These are phyloP conservation scores for Psilanteris sp. DNA, from an alignment of 1,140 invertebrate genomes.

Conservation along the genomic window DNA sequence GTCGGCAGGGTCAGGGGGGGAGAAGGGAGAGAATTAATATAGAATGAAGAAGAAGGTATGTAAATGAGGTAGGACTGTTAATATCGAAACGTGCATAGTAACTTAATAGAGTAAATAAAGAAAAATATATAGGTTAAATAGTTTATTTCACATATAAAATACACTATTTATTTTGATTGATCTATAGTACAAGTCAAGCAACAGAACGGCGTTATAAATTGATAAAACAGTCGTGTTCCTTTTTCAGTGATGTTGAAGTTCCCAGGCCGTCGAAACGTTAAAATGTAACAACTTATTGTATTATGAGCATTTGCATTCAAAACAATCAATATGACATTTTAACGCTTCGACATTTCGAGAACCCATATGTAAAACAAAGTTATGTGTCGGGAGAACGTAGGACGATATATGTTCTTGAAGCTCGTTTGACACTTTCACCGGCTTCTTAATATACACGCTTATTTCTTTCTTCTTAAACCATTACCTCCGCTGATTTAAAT, in stretches of 20 bases:
- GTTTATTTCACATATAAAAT: slow-evolving; percentile 65
- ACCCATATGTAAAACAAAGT: slow-evolving; percentile 59
- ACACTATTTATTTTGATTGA: slow-evolving; percentile 62
- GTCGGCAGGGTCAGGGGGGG: too few relatives aligned
- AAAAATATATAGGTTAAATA: slow-evolving; percentile 57
- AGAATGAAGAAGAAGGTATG: too few relatives aligned
- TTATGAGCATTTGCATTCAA: slow-evolving; percentile 49
- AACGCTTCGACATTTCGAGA: slow-evolving; percentile 62
- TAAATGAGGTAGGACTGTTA: too few relatives aligned
- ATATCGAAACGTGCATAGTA: background rate
- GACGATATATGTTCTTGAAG: slow-evolving; percentile 59
- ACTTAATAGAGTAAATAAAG: slow-evolving; percentile 30
- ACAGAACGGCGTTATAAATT: slow-evolving; percentile 59
- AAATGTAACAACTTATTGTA: slow-evolving; percentile 62
- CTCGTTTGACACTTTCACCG: slow-evolving; percentile 63
- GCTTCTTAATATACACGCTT: slow-evolving; percentile 52
- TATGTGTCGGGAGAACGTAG: slow-evolving; percentile 57
- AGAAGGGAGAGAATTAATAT: too few relatives aligned
- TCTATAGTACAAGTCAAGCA: slow-evolving; percentile 59
- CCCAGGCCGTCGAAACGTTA: slow-evolving; percentile 48
- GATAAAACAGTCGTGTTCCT: slow-evolving; percentile 55
- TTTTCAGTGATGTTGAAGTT: slow-evolving; percentile 47
- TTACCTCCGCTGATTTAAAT: slow-evolving; percentile 40
- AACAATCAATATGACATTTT: slow-evolving; percentile 64
- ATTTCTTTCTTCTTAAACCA: slow-evolving; percentile 53